A percentile compares a stretch with the other conserved stretches of the same genome.
These are phyloP conservation scores for Mirounga angustirostris DNA, from an alignment of 2,113 vertebrate genomes.

Conservation along the genomic window DNA sequence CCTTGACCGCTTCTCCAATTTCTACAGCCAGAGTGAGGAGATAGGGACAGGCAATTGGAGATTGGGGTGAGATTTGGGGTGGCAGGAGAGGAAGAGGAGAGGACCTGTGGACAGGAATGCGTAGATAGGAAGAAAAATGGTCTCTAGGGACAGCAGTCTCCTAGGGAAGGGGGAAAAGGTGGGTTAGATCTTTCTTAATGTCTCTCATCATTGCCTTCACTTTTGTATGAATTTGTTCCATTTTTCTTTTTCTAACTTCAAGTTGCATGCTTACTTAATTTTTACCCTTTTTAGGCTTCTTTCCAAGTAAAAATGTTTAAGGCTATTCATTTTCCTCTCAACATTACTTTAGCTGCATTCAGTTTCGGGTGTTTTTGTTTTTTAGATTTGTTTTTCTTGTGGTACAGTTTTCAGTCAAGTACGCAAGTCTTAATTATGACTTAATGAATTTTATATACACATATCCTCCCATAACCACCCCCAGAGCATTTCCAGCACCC, in stretches of 20 bases:
- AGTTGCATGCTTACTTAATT: background rate
- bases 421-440: background rate
- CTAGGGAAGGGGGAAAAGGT: background rate
- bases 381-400: background rate
- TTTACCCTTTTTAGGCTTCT: constrained; percentile 34
- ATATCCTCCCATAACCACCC: background rate
- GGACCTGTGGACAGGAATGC: background rate
- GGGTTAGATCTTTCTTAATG: background rate
- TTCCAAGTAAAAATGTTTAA: constrained; percentile 32
- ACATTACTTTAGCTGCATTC: constrained; percentile 8
- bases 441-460: background rate
- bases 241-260: constrained; percentile 28
- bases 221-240: constrained; percentile 7
- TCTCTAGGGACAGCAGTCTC: background rate
- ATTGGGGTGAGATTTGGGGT: constrained; percentile 42
- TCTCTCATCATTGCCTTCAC: background rate
- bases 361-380: background rate
- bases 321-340: background rate
- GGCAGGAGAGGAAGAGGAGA: constrained; percentile 8
- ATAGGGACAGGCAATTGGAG: constrained; percentile 44
- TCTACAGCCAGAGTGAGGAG: constrained; percentile 94
- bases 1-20: constrained; percentile 91
- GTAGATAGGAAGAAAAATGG: background rate
- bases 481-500: background rate
- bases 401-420: background rate